Percentiles rank a stretch among this genome's conserved stretches.
Evolutionary conservation across 2,888 invertebrate species (phyloP).

Genomic region (Suillia variegata): DNA sequence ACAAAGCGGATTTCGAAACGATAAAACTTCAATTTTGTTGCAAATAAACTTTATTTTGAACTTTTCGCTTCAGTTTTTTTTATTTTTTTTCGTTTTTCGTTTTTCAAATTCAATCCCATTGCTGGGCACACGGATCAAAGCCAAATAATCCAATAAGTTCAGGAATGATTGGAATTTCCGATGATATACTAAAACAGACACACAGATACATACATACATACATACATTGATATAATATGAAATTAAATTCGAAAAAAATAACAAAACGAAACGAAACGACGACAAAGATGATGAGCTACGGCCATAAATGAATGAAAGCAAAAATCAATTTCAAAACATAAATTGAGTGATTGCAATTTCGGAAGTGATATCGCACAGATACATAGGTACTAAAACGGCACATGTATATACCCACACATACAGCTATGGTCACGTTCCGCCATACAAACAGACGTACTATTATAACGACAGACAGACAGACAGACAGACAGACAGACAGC

Average conservation of each 20-base stretch:
- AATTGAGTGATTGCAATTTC: slow-evolving; percentile 29
- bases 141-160: slow-evolving; percentile 21
- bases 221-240: not conserved
- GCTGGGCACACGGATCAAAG: slow-evolving; percentile 12
- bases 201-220: slow-evolving; percentile 8
- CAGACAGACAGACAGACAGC: not conserved
- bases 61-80: too few species aligned
- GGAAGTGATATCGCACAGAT: slow-evolving; percentile 5
- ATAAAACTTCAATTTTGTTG: not conserved
- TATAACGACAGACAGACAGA: too few species aligned
- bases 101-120: not conserved
- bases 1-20: slow-evolving; percentile 18
- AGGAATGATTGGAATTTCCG: slow-evolving; percentile 23
- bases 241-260: too few species aligned
- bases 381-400: too few species aligned
- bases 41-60: not conserved
- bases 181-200: not conserved
- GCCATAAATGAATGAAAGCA: slow-evolving; percentile 15
- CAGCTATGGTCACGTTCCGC: not conserved
- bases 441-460: too few species aligned
- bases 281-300: too few species aligned
- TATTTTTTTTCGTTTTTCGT: too few species aligned
- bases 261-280: too few species aligned
- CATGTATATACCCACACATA: slow-evolving; percentile 2
- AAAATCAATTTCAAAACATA: slow-evolving; percentile 31